Conservation (phyloP, 1,140 invertebrate species). For the Drosophila biarmipes region DNA sequence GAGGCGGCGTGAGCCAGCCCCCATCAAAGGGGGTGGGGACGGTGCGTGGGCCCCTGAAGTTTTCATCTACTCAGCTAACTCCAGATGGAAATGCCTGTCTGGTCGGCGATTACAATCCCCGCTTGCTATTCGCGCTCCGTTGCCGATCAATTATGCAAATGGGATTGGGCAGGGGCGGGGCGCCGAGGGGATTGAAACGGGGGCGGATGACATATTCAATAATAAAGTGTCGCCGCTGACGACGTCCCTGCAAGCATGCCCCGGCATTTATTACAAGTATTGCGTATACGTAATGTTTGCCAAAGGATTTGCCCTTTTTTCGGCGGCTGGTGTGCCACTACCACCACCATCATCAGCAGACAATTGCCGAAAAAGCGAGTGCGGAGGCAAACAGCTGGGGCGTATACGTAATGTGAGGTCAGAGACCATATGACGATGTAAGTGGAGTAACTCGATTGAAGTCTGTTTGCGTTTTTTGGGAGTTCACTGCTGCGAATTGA, state of each 20-base stretch:
- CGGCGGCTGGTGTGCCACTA: conserved; percentile 20
- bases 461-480: conserved; percentile 16
- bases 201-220: conserved; percentile 66
- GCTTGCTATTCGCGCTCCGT: conserved; percentile 72
- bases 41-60: neutral
- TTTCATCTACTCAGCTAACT: conserved; percentile 13
- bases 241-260: conserved; percentile 63
- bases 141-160: conserved; percentile 80
- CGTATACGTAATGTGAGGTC: conserved; percentile 58
- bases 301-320: conserved; percentile 34
- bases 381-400: conserved; percentile 51
- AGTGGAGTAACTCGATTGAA: conserved; percentile 55
- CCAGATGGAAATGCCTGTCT: conserved; percentile 20
- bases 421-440: conserved; percentile 57
- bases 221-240: conserved; percentile 73
- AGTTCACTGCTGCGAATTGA: conserved; percentile 21
- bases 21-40: neutral
- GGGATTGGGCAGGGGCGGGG: conserved; percentile 26
- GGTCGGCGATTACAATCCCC: conserved; percentile 68
- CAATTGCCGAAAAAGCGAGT: conserved; percentile 8
- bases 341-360: conserved; percentile 11
- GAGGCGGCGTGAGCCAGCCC: neutral
- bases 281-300: conserved; percentile 68
- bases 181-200: neutral
- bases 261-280: conserved; percentile 76